These are phyloP conservation scores for Rhinella marina DNA, from an alignment of 2,797 vertebrate genomes.

Conservation along the genomic window DNA sequence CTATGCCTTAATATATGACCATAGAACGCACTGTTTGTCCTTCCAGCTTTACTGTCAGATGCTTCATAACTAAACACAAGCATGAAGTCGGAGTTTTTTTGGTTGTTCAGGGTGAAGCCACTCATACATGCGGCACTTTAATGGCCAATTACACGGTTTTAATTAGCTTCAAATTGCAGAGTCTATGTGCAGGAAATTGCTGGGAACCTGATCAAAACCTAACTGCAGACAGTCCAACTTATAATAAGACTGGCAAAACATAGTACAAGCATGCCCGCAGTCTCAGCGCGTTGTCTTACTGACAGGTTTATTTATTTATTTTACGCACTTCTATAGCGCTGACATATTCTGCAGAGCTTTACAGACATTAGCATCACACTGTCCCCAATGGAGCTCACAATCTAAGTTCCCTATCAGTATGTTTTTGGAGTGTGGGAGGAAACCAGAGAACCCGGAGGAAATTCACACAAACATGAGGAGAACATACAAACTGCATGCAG, in stretches of 20 bases:
- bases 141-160: slow-evolving; percentile 11
- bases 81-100: not conserved
- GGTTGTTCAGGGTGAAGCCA: slow-evolving; percentile 1
- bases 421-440: too few relatives aligned
- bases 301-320: too few relatives aligned
- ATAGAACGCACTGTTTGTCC: slow-evolving; percentile 33
- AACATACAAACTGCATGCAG: too few relatives aligned
- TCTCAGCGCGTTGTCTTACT: too few relatives aligned
- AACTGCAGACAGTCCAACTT: not conserved
- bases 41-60: slow-evolving; percentile 33
- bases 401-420: too few relatives aligned
- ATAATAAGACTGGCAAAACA: not conserved
- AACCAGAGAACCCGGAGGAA: too few relatives aligned
- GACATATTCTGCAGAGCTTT: too few relatives aligned
- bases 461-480: too few relatives aligned
- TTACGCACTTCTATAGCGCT: too few relatives aligned
- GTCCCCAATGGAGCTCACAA: too few relatives aligned
- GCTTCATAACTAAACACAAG: slow-evolving; percentile 29
- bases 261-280: not conserved
- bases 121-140: slow-evolving; percentile 21
- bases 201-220: slow-evolving; percentile 17
- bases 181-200: slow-evolving; percentile 12
- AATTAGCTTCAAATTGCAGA: slow-evolving; percentile 28
- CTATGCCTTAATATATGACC: slow-evolving; percentile 35
- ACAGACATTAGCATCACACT: too few relatives aligned